phyloP scores from a whole-genome alignment of 2,797 vertebrate genomes.

The Helostoma temminkii region DNA sequence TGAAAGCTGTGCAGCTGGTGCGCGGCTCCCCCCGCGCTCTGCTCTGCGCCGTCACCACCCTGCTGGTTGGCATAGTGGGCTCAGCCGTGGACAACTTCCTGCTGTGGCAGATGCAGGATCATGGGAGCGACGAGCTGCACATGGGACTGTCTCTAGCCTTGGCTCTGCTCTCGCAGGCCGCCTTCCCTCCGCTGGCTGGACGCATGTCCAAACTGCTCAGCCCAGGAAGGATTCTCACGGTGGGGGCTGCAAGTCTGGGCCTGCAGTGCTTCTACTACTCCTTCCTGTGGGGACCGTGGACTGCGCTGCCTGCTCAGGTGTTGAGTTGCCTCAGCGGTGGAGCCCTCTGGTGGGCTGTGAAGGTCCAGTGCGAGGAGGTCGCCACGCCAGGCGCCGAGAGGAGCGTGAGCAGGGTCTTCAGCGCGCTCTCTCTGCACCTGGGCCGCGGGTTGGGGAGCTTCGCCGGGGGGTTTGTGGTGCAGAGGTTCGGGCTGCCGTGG shows the following conservation, averaged over 20 bases:
- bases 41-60: slow-evolving; percentile 80
- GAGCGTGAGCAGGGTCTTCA: slow-evolving; percentile 81
- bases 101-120: slow-evolving; percentile 92
- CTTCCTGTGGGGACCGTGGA: slow-evolving; percentile 89
- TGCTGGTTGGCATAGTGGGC: slow-evolving; percentile 75
- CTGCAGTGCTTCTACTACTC: slow-evolving; percentile 90
- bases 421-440: slow-evolving; percentile 69
- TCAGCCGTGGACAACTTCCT: slow-evolving; percentile 87
- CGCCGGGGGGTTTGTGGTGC: slow-evolving; percentile 80
- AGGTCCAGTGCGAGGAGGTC: slow-evolving; percentile 76
- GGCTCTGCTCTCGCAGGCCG: slow-evolving; percentile 83
- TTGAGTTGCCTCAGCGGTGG: slow-evolving; percentile 84
- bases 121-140: slow-evolving; percentile 84
- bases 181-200: slow-evolving; percentile 73
- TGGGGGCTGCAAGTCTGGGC: slow-evolving; percentile 75
- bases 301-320: slow-evolving; percentile 83
- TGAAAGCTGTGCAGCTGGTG: slow-evolving; percentile 86
- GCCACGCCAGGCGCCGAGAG: slow-evolving; percentile 85
- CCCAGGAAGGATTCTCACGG: slow-evolving; percentile 66
- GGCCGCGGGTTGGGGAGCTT: slow-evolving; percentile 88
- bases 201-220: slow-evolving; percentile 79
- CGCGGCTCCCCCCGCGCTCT: slow-evolving; percentile 78
- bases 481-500: slow-evolving; percentile 76
- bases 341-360: slow-evolving; percentile 87
- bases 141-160: slow-evolving; percentile 85